Percentiles rank a stretch among this genome's conserved stretches.
Conservation (phyloP, 2,888 invertebrate genomes). For the Omphaloscelis lunosa region DNA sequence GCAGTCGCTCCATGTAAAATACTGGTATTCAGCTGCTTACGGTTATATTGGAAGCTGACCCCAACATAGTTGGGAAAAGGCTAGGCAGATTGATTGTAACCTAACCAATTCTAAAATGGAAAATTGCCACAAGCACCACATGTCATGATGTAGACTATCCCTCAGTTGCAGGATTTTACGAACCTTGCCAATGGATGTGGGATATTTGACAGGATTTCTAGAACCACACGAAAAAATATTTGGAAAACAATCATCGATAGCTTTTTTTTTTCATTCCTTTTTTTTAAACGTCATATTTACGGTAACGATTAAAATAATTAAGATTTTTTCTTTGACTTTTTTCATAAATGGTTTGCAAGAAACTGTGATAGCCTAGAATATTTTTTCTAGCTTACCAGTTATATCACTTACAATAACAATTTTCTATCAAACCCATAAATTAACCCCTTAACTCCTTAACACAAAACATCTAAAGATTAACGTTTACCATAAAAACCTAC, state of each 20-base stretch:
- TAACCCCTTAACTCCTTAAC: not conserved
- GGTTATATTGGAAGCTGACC: no score
- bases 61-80: no score
- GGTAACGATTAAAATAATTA: not conserved
- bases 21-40: no score
- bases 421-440: not conserved
- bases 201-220: not conserved
- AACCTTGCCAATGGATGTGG: not conserved
- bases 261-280: not conserved
- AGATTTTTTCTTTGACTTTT: not conserved
- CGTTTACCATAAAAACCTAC: slow-evolving; percentile 11
- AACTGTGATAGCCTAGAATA: not conserved
- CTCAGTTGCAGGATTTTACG: not conserved
- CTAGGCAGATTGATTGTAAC: not conserved
- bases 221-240: not conserved
- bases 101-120: not conserved
- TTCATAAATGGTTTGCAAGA: not conserved
- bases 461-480: slow-evolving; percentile 6
- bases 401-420: not conserved
- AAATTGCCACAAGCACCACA: not conserved
- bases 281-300: no score
- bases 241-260: not conserved
- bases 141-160: not conserved
- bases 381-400: not conserved
- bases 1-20: no score